Evolutionary conservation across 2,113 vertebrate species (phyloP), one percentile per base, ranked within the genome.

Genomic region (Acanthisitta chloris): DNA sequence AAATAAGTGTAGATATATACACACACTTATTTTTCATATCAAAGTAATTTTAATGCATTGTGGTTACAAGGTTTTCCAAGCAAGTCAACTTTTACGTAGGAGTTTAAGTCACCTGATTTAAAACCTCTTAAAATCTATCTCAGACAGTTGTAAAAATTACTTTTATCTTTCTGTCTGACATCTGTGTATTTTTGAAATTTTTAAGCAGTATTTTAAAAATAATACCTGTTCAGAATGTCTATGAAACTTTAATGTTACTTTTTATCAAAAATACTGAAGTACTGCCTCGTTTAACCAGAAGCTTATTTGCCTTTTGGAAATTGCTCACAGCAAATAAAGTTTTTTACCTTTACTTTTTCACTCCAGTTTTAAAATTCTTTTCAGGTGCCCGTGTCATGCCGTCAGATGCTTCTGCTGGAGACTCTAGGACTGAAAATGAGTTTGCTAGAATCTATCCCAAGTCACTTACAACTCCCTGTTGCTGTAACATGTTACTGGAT

Each of bases 401-500:
- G 98, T 12, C 97, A 96, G 71, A 91, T 71, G 69, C 96, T 99
- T 48, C 73, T 99, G 13, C 95, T 99, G 49, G 97, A 98, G 45
- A 96, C 98, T 26, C 96, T 99, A 43, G 91, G 96, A 66, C 97
- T 98, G 86, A 96, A 94, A 7, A 91, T 82, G 34, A 86, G 52
- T 24, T 26, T 58, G 25, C 93, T 99, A 61, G 86, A 95, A 3
- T 5, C 69, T 4, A 14, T 99, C 48, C 98, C 98, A 6, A 21
- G 92, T 51, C 76, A 93, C 52, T 78, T 99, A 58, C 97, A 97
- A 28, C 95, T 99, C 61, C 97, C 98, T 12, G 4, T 98, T 77
- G 98, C 98, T 34, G 97, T 97, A 64, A 99, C 97, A 0, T 98
- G 98, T 96, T 99, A 97, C 90, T 99, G 99, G 99, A 33, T 98